Conservation (phyloP, 2,888 invertebrate species). For the Crossocerus cetratus region DNA sequence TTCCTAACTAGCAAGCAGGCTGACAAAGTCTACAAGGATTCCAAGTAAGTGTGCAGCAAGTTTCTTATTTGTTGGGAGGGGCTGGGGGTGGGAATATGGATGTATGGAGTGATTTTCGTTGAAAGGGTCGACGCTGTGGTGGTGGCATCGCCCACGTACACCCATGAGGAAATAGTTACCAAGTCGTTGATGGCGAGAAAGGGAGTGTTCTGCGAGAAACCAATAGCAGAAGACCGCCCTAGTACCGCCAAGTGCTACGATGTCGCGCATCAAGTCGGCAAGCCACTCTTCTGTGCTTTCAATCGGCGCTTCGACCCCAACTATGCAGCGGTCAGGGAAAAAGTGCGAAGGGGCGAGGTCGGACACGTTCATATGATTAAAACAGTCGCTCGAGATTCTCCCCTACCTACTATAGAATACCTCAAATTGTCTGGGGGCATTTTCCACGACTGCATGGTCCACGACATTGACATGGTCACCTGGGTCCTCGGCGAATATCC, state of each 20-base stretch:
- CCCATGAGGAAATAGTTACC: conserved; percentile 80
- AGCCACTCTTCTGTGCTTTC: conserved; percentile 82
- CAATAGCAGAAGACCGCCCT: conserved; percentile 80
- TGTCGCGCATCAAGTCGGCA: conserved; percentile 79
- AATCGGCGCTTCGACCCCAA: conserved; percentile 84
- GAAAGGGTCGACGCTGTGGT: conserved; percentile 79
- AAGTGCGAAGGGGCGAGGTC: conserved; percentile 80
- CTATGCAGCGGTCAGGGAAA: conserved; percentile 78
- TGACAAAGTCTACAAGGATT: conserved; percentile 78
- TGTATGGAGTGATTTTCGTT: background rate
- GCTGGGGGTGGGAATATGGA: background rate
- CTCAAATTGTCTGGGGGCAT: conserved; percentile 82
- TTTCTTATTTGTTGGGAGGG: too few species aligned
- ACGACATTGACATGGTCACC: conserved; percentile 83
- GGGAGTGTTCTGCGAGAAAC: conserved; percentile 85
- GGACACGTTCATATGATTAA: conserved; percentile 83
- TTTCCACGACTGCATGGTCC: conserved; percentile 84
- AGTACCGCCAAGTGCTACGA: conserved; percentile 81
- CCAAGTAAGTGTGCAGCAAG: conserved; percentile 74
- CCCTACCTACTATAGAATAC: conserved; percentile 82
- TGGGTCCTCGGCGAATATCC: conserved; percentile 83
- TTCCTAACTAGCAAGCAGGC: conserved; percentile 78
- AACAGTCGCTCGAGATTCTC: conserved; percentile 82
- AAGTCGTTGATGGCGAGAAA: conserved; percentile 80
- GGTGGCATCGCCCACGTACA: conserved; percentile 80